Percentiles rank a stretch among this genome's conserved stretches.
phyloP scores from a whole-genome alignment of 2,797 vertebrate genomes.

The Cercopithecus diana region DNA sequence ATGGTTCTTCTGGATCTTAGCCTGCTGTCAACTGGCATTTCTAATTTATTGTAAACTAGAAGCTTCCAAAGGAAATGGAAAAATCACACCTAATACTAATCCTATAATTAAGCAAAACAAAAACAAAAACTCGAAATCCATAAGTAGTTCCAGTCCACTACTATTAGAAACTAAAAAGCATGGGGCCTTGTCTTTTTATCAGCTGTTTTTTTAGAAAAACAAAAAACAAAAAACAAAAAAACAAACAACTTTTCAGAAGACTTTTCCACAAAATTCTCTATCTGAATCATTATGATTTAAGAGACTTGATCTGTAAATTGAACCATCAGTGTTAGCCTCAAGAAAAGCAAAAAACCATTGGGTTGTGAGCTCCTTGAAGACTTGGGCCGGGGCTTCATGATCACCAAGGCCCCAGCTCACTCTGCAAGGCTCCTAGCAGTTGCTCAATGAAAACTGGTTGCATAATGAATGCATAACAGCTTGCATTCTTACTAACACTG shows the following conservation, averaged over 20 bases:
- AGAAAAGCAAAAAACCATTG: neutral
- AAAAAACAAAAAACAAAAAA: neutral
- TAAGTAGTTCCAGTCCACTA: neutral
- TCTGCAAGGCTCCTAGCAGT: neutral
- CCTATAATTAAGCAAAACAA: neutral
- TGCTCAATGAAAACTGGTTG: neutral
- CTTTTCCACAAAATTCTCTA: neutral
- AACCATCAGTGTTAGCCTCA: neutral
- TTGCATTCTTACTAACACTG: neutral
- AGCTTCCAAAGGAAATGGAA: neutral
- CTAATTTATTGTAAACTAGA: neutral
- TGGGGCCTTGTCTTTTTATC: too few species aligned
- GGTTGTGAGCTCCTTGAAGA: neutral
- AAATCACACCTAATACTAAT: neutral
- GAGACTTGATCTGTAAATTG: neutral
- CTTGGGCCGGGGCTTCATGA: neutral
- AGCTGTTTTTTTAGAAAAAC: neutral
- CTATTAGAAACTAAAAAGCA: neutral
- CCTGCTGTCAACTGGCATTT: neutral
- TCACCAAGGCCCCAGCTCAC: too few species aligned
- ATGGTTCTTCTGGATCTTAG: neutral
- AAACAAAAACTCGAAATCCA: neutral
- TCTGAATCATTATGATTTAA: neutral
- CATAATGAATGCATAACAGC: rapidly evolving
- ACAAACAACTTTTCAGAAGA: neutral